Conservation (phyloP, 2,888 invertebrate species). For the Erpobdella octoculata region DNA sequence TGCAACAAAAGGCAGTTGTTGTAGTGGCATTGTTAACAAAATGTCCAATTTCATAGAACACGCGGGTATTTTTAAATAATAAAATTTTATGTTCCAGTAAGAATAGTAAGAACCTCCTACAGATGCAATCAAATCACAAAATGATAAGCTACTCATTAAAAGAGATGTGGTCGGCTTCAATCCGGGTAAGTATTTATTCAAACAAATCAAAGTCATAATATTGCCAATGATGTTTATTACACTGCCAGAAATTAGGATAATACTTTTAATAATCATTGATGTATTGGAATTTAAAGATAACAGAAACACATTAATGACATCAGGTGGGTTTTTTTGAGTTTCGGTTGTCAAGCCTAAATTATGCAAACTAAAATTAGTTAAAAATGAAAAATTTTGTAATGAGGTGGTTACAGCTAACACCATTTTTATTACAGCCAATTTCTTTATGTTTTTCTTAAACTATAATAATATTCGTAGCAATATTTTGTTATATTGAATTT, state of each 20-base stretch:
- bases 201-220: background rate
- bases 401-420: too few species aligned
- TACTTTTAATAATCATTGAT: background rate
- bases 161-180: background rate
- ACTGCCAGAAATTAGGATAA: background rate
- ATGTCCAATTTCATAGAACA: background rate
- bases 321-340: too few species aligned
- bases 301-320: too few species aligned
- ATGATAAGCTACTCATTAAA: conserved; percentile 8
- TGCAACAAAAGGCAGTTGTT: conserved; percentile 1
- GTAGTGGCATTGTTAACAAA: background rate
- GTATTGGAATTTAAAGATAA: background rate
- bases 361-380: too few species aligned
- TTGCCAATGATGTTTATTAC: background rate
- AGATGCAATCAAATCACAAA: background rate
- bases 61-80: background rate
- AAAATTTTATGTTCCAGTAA: background rate
- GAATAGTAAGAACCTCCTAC: background rate
- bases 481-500: too few species aligned
- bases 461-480: too few species aligned
- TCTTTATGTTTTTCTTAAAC: too few species aligned
- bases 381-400: too few species aligned
- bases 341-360: too few species aligned
- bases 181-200: background rate
- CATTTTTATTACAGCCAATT: too few species aligned